Percentiles rank a stretch among this genome's conserved stretches.
Evolutionary conservation across 2,888 invertebrate genomes (phyloP).

Genomic region (Noctua pronuba): DNA sequence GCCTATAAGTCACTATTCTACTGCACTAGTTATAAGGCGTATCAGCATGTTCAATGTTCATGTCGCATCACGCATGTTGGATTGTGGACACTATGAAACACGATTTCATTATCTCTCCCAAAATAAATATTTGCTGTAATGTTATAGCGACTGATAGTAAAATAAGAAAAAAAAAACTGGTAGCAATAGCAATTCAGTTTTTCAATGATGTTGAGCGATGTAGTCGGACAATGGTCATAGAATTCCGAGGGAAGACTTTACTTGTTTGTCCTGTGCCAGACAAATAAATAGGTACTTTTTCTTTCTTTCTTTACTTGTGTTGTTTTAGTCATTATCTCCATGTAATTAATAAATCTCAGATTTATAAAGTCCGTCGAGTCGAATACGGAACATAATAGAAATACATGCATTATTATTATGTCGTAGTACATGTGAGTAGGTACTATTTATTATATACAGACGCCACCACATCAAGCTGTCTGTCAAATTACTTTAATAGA

Average conservation of each 20-base stretch:
- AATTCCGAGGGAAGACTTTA: neutral
- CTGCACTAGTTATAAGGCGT: slow-evolving; percentile 24
- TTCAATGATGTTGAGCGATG: neutral
- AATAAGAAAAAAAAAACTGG: neutral
- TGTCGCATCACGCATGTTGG: slow-evolving; percentile 17
- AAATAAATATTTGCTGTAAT: slow-evolving; percentile 35
- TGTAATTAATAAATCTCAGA: neutral
- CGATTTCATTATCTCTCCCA: slow-evolving; percentile 29
- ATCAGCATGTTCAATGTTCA: slow-evolving; percentile 27
- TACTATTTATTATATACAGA: no score
- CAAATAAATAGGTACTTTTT: no score
- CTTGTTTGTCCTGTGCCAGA: no score
- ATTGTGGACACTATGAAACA: slow-evolving; percentile 30
- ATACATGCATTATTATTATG: neutral
- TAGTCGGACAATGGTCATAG: no score
- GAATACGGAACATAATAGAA: neutral
- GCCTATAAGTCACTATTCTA: slow-evolving; percentile 31
- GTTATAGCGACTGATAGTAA: neutral
- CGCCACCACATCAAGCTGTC: no score
- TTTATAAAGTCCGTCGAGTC: neutral
- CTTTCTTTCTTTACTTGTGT: neutral
- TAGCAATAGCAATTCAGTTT: neutral
- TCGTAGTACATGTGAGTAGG: neutral
- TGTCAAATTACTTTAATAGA: no score
- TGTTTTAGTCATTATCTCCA: neutral